These are phyloP conservation scores for Manis javanica DNA, from an alignment of 2,797 vertebrate species.

Conservation along the genomic window DNA sequence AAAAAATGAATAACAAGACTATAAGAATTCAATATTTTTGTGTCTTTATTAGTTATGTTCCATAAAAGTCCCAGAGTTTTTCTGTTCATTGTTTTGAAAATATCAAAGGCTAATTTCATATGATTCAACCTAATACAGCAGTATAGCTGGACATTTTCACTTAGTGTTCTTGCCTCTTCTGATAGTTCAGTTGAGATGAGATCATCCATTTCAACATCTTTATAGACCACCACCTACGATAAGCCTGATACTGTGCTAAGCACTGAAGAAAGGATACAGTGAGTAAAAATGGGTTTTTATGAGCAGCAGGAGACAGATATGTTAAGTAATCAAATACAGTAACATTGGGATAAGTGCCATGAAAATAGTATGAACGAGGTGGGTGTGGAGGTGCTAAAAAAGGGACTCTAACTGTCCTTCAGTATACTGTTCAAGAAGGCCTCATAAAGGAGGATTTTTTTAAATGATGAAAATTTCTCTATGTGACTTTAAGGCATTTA, in stretches of 20 bases:
- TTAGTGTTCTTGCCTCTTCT: neutral
- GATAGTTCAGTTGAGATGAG: neutral
- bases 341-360: neutral
- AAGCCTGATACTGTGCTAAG: neutral
- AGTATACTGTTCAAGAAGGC: too few species aligned
- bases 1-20: neutral
- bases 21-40: neutral
- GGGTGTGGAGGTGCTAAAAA: neutral
- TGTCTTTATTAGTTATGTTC: neutral
- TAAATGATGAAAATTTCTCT: neutral
- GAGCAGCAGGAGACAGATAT: neutral
- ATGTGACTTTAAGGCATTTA: constrained; percentile 32
- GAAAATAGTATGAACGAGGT: neutral
- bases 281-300: neutral
- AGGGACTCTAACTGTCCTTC: too few species aligned
- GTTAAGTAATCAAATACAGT: neutral
- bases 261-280: neutral
- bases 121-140: neutral
- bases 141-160: neutral
- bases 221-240: neutral
- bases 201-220: neutral
- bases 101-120: neutral
- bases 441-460: too few species aligned
- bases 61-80: neutral
- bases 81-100: constrained; percentile 38